A percentile compares a stretch with the other conserved stretches of the same genome.
phyloP scores from a whole-genome alignment of 2,113 vertebrate genomes.

The Chaetodon trifascialis region DNA sequence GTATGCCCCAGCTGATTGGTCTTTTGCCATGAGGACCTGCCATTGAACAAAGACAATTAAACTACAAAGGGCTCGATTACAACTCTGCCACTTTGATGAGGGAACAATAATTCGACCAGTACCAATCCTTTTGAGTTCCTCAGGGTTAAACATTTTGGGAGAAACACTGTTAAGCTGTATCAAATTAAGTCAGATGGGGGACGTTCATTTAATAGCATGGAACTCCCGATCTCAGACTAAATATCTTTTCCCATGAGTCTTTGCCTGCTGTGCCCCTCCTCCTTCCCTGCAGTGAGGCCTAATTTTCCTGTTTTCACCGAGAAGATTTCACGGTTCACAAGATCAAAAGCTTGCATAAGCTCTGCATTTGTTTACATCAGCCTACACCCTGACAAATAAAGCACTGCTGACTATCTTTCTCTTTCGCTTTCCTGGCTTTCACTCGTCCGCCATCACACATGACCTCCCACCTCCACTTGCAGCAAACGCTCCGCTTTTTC shows the following conservation, averaged over 20 bases:
- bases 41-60: conserved; percentile 78
- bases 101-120: conserved; percentile 70
- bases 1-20: conserved; percentile 53
- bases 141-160: conserved; percentile 73
- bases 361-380: conserved; percentile 80
- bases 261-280: conserved; percentile 66
- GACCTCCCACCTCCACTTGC: conserved; percentile 57
- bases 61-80: conserved; percentile 78
- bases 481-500: conserved; percentile 23
- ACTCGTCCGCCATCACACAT: conserved; percentile 41
- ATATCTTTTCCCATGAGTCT: conserved; percentile 76
- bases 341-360: conserved; percentile 82
- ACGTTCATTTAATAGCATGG: conserved; percentile 71
- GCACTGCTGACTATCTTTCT: conserved; percentile 56
- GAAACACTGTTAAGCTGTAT: conserved; percentile 74
- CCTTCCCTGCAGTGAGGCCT: conserved; percentile 64
- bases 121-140: conserved; percentile 56
- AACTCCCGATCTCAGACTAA: conserved; percentile 77
- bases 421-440: conserved; percentile 53
- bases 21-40: conserved; percentile 62
- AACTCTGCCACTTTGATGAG: conserved; percentile 73
- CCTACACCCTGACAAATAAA: conserved; percentile 72
- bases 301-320: conserved; percentile 77
- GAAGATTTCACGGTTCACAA: conserved; percentile 81
- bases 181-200: conserved; percentile 76